Evolutionary conservation across 2,888 invertebrate species (phyloP).

Genomic region (Epinotia nisella): DNA sequence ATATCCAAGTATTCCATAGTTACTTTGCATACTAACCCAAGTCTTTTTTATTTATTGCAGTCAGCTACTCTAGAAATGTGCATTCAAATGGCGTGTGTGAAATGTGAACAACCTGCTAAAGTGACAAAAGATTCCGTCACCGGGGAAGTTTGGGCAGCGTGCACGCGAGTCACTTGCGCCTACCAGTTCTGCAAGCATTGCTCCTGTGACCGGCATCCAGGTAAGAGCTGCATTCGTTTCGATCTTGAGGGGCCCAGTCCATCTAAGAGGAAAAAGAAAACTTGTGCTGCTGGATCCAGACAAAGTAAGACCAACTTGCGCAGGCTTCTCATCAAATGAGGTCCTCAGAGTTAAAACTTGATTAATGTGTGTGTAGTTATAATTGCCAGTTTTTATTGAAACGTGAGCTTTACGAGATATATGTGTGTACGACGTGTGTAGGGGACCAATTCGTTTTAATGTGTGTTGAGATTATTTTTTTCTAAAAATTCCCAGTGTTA

Average conservation of each 20-base stretch:
- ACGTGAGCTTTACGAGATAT: slow-evolving; percentile 29
- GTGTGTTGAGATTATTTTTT: slow-evolving; percentile 41
- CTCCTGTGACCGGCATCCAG: slow-evolving; percentile 72
- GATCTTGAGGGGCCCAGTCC: slow-evolving; percentile 79
- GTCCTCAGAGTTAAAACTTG: slow-evolving; percentile 41
- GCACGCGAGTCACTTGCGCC: slow-evolving; percentile 76
- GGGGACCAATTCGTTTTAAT: slow-evolving; percentile 20
- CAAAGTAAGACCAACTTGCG: slow-evolving; percentile 77
- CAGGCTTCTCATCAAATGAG: slow-evolving; percentile 67
- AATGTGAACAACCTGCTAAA: slow-evolving; percentile 77
- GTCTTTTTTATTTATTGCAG: slow-evolving; percentile 58
- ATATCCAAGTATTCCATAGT: neutral
- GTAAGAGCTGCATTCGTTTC: slow-evolving; percentile 72
- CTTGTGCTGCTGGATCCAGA: slow-evolving; percentile 69
- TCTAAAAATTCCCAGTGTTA: slow-evolving; percentile 53
- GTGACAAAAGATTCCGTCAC: slow-evolving; percentile 67
- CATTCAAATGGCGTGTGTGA: slow-evolving; percentile 71
- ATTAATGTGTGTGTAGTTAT: slow-evolving; percentile 56
- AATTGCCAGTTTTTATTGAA: slow-evolving; percentile 42
- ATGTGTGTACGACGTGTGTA: neutral
- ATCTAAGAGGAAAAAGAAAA: slow-evolving; percentile 76
- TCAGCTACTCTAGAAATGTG: slow-evolving; percentile 71
- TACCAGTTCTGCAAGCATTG: slow-evolving; percentile 83
- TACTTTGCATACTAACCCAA: neutral
- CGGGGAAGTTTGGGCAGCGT: slow-evolving; percentile 84